Conservation (phyloP, 2,797 vertebrate genomes). For the Anableps anableps region DNA sequence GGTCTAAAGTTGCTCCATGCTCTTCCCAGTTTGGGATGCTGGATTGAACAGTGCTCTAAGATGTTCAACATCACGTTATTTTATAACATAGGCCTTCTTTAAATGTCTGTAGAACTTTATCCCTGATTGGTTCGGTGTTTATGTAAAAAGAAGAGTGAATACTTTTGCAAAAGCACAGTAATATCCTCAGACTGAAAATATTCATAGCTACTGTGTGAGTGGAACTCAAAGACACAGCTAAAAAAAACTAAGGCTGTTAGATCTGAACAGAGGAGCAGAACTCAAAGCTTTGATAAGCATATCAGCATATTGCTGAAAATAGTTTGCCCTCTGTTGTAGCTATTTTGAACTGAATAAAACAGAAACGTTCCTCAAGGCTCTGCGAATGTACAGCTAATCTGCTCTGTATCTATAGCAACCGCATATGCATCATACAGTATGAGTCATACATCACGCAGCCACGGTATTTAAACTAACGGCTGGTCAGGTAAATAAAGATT, state of each 20-base stretch:
- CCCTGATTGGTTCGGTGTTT: not conserved
- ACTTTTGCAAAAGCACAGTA: not conserved
- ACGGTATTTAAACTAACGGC: not conserved
- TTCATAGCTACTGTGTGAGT: not conserved
- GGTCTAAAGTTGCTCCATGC: not conserved
- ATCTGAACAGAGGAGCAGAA: slow-evolving; percentile 21
- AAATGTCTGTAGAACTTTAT: not conserved
- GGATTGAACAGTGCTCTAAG: no score
- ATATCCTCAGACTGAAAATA: not conserved
- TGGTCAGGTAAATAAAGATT: not conserved
- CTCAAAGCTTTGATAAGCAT: slow-evolving; percentile 43
- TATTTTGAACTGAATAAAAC: slow-evolving; percentile 43
- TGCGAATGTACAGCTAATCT: not conserved
- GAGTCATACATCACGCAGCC: not conserved
- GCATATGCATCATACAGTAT: not conserved
- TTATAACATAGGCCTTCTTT: not conserved
- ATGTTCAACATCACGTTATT: not conserved
- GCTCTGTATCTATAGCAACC: slow-evolving; percentile 23
- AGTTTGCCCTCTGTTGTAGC: slow-evolving; percentile 43
- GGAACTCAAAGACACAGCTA: not conserved
- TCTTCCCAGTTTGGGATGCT: no score
- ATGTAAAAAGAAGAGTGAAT: not conserved
- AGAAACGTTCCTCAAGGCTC: not conserved
- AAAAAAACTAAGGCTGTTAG: slow-evolving; percentile 9
- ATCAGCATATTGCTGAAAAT: slow-evolving; percentile 52